These are phyloP conservation scores for Idaea aversata DNA, from an alignment of 2,888 invertebrate genomes.

Conservation along the genomic window DNA sequence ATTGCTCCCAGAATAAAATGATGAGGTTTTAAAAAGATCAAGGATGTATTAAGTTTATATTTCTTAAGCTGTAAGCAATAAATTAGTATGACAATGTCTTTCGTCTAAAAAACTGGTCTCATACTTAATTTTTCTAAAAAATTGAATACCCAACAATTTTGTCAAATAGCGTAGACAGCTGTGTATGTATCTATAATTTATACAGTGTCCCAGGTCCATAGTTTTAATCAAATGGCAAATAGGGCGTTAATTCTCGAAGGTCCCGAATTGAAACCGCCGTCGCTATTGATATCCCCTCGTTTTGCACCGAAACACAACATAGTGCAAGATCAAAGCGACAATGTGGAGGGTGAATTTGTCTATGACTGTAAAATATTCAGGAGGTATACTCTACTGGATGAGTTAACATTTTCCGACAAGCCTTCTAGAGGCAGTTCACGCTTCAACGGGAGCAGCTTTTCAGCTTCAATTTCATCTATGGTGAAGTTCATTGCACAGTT, in stretches of 20 bases:
- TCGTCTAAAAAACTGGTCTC: too few relatives aligned
- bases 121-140: too few relatives aligned
- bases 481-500: too few relatives aligned
- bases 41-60: too few relatives aligned
- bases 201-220: neutral
- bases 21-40: too few relatives aligned
- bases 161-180: neutral
- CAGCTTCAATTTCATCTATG: too few relatives aligned
- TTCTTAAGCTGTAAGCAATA: too few relatives aligned
- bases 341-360: conserved; percentile 73
- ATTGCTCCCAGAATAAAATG: too few relatives aligned
- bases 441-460: too few relatives aligned
- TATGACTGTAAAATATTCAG: conserved; percentile 45
- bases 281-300: conserved; percentile 54
- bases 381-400: conserved; percentile 14
- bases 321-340: conserved; percentile 71
- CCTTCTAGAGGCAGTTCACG: too few relatives aligned
- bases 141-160: too few relatives aligned
- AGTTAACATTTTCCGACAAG: neutral
- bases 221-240: conserved; percentile 1
- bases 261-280: conserved; percentile 61
- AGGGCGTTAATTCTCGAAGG: conserved; percentile 23
- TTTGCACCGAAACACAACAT: conserved; percentile 67
- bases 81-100: too few relatives aligned
- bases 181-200: neutral